Evolutionary conservation across 2,113 vertebrate species (phyloP).

Genomic region (Numida meleagris): DNA sequence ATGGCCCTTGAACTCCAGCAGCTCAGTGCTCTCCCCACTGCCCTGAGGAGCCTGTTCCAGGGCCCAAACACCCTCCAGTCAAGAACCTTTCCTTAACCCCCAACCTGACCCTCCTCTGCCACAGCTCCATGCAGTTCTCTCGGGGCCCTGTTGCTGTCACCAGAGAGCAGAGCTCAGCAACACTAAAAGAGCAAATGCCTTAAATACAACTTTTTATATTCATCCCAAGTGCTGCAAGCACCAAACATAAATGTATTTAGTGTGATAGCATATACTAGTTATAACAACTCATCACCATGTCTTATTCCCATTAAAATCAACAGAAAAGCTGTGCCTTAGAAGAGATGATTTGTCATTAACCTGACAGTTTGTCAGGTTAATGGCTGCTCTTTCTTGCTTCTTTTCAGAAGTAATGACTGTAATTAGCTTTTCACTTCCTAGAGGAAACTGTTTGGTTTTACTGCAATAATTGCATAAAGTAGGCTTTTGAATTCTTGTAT

Average conservation of each 20-base stretch:
- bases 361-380: constrained; percentile 35
- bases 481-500: neutral
- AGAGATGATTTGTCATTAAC: neutral
- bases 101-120: too few species aligned
- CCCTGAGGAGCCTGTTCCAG: too few species aligned
- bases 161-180: neutral
- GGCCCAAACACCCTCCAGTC: too few species aligned
- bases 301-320: neutral
- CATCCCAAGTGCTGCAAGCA: neutral
- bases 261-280: neutral
- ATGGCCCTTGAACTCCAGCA: too few species aligned
- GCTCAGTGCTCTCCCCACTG: too few species aligned
- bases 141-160: neutral
- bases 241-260: neutral
- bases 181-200: neutral
- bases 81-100: too few species aligned
- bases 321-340: neutral
- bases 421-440: constrained; percentile 52
- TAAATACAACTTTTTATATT: neutral
- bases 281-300: neutral
- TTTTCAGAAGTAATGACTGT: constrained; percentile 43
- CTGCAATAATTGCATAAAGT: constrained; percentile 26
- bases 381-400: constrained; percentile 24
- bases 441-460: constrained; percentile 11
- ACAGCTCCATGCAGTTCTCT: neutral